These are phyloP conservation scores for Argya squamiceps DNA, from an alignment of 2,797 vertebrate species.

Conservation along the genomic window DNA sequence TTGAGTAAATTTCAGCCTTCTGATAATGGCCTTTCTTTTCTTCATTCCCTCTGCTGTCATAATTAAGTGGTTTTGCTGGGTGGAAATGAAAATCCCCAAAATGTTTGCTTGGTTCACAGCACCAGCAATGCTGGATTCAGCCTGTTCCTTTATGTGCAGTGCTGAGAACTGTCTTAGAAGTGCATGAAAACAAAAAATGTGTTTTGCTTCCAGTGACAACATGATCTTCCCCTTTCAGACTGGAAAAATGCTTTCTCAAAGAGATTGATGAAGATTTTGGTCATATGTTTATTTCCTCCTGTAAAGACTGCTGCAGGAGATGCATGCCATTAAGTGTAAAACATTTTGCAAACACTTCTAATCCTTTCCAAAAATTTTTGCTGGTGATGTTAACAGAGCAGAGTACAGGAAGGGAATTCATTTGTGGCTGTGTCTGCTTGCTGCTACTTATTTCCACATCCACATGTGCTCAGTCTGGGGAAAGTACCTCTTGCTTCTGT, in stretches of 20 bases:
- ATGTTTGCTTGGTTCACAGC: neutral
- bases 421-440: neutral
- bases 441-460: neutral
- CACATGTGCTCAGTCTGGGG: neutral
- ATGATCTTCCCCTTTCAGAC: neutral
- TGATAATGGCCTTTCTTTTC: neutral
- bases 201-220: neutral
- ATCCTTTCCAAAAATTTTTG: neutral
- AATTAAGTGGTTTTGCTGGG: conserved; percentile 21
- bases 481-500: neutral
- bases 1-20: conserved; percentile 35
- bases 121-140: neutral
- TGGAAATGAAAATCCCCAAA: neutral
- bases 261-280: neutral
- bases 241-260: neutral
- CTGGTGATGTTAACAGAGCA: neutral
- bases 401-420: neutral
- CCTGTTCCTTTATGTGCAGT: neutral
- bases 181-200: neutral
- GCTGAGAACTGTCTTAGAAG: neutral
- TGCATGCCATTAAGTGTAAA: neutral
- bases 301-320: neutral
- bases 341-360: neutral
- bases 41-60: conserved; percentile 14
- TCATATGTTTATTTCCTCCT: neutral